These are phyloP conservation scores for Andrena minutula DNA, from an alignment of 2,888 invertebrate species.

Conservation along the genomic window DNA sequence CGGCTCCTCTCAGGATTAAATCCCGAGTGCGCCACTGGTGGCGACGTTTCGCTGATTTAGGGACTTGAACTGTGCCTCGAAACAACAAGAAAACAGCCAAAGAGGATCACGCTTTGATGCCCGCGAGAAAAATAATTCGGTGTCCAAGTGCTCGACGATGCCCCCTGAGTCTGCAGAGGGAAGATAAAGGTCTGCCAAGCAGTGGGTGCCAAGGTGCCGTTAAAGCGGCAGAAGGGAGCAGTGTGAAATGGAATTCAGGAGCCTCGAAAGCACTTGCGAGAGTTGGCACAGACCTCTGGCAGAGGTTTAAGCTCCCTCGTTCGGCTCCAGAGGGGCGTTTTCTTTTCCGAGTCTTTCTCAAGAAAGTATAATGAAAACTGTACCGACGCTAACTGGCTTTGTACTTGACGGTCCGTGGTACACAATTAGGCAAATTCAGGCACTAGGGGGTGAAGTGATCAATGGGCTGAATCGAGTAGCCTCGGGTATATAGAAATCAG, in stretches of 20 bases:
- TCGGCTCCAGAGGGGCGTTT: background rate
- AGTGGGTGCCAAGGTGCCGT: background rate
- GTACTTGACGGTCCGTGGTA: background rate
- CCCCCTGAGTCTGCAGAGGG: background rate
- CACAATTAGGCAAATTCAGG: background rate
- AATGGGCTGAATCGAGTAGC: slow-evolving; percentile 6
- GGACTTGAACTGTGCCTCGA: background rate
- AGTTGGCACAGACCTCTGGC: background rate
- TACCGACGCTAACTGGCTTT: slow-evolving; percentile 5
- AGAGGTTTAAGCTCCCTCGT: background rate
- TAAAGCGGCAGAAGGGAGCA: background rate
- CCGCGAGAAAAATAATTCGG: background rate
- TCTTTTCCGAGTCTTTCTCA: slow-evolving; percentile 1
- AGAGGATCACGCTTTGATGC: background rate
- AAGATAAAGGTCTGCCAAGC: slow-evolving; percentile 19
- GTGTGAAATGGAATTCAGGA: background rate
- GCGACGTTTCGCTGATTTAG: background rate
- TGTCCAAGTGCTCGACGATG: background rate
- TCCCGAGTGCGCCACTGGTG: background rate
- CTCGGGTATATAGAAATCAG: slow-evolving; percentile 34
- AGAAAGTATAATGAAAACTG: slow-evolving; percentile 13
- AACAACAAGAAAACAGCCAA: background rate
- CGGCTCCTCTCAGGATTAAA: background rate
- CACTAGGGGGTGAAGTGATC: slow-evolving; percentile 26
- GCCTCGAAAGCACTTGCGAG: background rate